Base-by-base conservation (phyloP, 2,797 vertebrate genomes). In the Coranthus polyacanthus region DNA sequence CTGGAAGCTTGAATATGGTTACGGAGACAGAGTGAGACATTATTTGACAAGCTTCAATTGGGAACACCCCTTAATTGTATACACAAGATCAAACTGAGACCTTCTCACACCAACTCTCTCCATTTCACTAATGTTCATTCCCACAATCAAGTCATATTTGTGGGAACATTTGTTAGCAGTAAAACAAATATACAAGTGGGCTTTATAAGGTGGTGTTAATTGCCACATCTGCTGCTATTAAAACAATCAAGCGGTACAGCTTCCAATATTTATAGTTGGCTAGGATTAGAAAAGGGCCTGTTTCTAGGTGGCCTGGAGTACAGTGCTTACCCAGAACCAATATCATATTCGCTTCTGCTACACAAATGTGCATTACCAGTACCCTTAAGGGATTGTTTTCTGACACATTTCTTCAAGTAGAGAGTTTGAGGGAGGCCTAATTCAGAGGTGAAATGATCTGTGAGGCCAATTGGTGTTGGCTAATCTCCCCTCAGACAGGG, bases 151-250 rank as follows among this genome's bases (percentile, higher is more conserved):
- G 82, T 88, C 83, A 90, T 92, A 93, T 94, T 94, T 94, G 91
- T 92, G 93, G 91, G 92, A 94, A 94, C 92, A 93, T 93, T 93
- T 94, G 94, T 93, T 91, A 92, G 91, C 89, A 83, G 85, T 93
- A 93, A 95, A 94, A 92, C 90, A 94, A 94, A 95, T 93, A 94
- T 79, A 92, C 92, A 90, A 87, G 71, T 73, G 69, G 59, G 81
- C 88, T 93, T 94, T 93, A 93, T 91, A 93, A 92, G 88, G 90
- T 90, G 92, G 91, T 94, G 94, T 94, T 94, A 95, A 94, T 94
- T 92, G 90, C 91, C 90, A 93, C 92, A 95, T 95, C 93, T 95
- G 92, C 82, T 93, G 86, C 92, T 94, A 92, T 94, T 94, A 93
- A 94, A 95, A 94, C 92, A 93, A 94, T 93, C 92, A 93, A 91